Evolutionary conservation across 2,113 vertebrate species (phyloP).

Genomic region (Campylorhamphus procurvoides): DNA sequence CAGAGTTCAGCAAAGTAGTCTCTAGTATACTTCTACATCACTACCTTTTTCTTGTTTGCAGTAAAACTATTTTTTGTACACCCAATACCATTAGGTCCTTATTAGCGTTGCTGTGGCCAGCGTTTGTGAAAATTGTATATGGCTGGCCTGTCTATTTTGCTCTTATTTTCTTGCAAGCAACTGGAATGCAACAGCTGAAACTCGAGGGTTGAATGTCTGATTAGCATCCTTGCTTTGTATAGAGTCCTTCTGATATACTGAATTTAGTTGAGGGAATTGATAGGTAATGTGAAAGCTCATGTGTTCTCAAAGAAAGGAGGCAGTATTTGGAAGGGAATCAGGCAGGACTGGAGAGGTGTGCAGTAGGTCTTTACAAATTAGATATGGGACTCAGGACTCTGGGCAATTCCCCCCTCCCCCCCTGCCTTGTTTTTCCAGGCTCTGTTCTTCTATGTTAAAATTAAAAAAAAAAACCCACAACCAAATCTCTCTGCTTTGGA

Average conservation of each 20-base stretch:
- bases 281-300: background rate
- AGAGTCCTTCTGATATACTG: background rate
- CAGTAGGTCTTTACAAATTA: background rate
- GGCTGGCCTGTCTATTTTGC: slow-evolving; percentile 1
- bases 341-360: background rate
- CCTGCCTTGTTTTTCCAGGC: background rate
- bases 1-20: background rate
- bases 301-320: background rate
- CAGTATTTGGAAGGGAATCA: background rate
- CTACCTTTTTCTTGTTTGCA: background rate
- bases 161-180: slow-evolving; percentile 36
- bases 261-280: background rate
- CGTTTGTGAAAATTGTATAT: slow-evolving; percentile 55
- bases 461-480: background rate
- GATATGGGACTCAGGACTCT: background rate
- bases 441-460: background rate
- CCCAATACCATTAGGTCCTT: slow-evolving; percentile 25
- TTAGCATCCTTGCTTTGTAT: background rate
- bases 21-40: background rate
- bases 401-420: background rate
- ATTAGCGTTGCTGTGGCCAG: slow-evolving; percentile 55
- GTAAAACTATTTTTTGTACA: background rate
- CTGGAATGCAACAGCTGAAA: slow-evolving; percentile 27
- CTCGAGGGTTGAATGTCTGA: background rate
- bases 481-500: background rate